Evolutionary conservation across 92 coral and sea anemone genomes (phyloP).

Genomic region (Parazoanthus atlanticus): DNA sequence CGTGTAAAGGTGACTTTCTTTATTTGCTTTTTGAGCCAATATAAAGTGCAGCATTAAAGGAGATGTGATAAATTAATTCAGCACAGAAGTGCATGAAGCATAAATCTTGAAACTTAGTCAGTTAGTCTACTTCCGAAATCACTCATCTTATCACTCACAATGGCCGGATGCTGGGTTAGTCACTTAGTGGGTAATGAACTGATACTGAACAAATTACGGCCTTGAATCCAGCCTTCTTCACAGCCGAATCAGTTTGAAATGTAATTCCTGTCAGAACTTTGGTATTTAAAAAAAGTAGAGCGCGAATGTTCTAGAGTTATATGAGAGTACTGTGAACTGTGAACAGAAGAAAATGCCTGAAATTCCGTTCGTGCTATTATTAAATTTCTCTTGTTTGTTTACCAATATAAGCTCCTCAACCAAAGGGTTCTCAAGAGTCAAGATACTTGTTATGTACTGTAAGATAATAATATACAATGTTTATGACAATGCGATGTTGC

Average conservation of each 20-base stretch:
- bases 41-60: background rate
- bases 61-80: background rate
- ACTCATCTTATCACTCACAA: background rate
- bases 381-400: background rate
- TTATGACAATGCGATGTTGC: too few relatives aligned
- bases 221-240: conserved; percentile 8
- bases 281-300: background rate
- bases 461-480: too few relatives aligned
- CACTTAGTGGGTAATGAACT: background rate
- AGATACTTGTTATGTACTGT: too few relatives aligned
- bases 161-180: conserved; percentile 3
- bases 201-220: background rate
- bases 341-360: background rate
- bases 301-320: background rate
- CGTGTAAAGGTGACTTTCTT: too few relatives aligned
- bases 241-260: background rate
- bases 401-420: background rate
- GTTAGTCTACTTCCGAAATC: background rate
- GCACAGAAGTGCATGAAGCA: too few relatives aligned
- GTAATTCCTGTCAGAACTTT: background rate
- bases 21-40: background rate
- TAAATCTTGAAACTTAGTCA: background rate
- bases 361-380: background rate
- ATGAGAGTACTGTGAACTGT: background rate
- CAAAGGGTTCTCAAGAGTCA: background rate